Conservation (phyloP, 2,888 invertebrate species). For the Merodon equestris region DNA sequence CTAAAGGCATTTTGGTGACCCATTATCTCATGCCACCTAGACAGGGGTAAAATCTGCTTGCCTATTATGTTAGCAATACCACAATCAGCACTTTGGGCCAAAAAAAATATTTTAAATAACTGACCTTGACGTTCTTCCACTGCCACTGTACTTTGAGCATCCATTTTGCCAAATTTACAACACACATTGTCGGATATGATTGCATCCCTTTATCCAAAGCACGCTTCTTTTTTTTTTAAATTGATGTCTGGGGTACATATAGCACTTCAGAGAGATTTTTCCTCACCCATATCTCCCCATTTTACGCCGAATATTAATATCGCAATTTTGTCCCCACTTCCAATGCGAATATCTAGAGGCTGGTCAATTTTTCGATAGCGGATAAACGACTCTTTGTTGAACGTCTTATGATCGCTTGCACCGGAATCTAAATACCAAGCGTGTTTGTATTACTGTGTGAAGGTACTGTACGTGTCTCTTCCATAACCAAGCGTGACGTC, state of each 20-base stretch:
- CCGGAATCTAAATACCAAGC: too few species aligned
- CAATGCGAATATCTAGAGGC: too few species aligned
- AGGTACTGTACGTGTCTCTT: neutral
- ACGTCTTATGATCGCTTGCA: too few species aligned
- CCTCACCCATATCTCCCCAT: too few species aligned
- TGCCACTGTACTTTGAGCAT: slow-evolving; percentile 1
- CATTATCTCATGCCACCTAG: slow-evolving; percentile 70
- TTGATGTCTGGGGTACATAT: neutral
- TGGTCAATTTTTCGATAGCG: too few species aligned
- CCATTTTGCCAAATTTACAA: neutral
- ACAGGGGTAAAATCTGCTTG: slow-evolving; percentile 2
- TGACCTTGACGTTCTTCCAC: slow-evolving; percentile 1
- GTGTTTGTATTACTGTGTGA: too few species aligned
- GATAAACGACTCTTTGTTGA: too few species aligned
- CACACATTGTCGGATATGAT: too few species aligned
- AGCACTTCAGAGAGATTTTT: too few species aligned
- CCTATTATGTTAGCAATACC: neutral
- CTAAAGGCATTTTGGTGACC: slow-evolving; percentile 64
- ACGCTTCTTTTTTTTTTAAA: slow-evolving; percentile 12
- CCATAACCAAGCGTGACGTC: neutral
- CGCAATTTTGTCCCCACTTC: too few species aligned
- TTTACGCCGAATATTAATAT: too few species aligned
- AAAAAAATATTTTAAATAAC: slow-evolving; percentile 14
- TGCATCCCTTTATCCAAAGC: slow-evolving; percentile 13
- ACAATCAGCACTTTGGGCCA: neutral